Base-by-base conservation (phyloP, 2,888 invertebrate species). In the Netelia melanura region DNA sequence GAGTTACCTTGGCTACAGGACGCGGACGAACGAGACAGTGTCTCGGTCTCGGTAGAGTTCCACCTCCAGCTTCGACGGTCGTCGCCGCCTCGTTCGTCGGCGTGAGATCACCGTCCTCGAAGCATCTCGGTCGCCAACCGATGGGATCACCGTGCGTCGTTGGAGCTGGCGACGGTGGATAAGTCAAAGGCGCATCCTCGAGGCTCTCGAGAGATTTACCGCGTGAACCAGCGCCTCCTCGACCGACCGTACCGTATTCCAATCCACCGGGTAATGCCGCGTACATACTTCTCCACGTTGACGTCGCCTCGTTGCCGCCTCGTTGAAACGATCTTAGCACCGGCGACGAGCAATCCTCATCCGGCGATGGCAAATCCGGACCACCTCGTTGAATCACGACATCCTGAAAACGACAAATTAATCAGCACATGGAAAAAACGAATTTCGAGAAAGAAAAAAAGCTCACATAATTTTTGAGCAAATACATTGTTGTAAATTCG, bases 41-140 rank as follows among this genome's bases (percentile, higher is more conserved):
- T 86, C 98, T 95, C 3, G 98, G 98, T 78, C 98, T 96, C 0
- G 98, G 98, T 85, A 98, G 94, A 0, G 98, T 98, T 8, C 98
- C 98, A 1, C 97, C 97, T 0, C 97, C 93, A 78, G 92, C 97
- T 89, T 97, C 97, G 89, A 93, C 92, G 43, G 89, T 87, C 23
- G 93, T 89, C n/a, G 94, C 93, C 30, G 95, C 94, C 93, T 98
- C 98, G 92, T 98, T 98, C 67, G 98, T 98, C 14, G 97, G 97
- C 48, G 98, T 98, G 87, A 98, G 97, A 93, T 98, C 98, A 21
- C 98, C 98, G 92, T 98, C 98, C 93, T 98, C 98, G 93, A 97
- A 97, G 86, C 97, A 97, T 89, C 97, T 95, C 81, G 95, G 94
- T 90, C 96, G 95, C 97, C 96, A 97, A 86, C 94, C 93, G 86